Evolutionary conservation across 1,140 invertebrate genomes (phyloP).

Genomic region (Calephelis nemesis): DNA sequence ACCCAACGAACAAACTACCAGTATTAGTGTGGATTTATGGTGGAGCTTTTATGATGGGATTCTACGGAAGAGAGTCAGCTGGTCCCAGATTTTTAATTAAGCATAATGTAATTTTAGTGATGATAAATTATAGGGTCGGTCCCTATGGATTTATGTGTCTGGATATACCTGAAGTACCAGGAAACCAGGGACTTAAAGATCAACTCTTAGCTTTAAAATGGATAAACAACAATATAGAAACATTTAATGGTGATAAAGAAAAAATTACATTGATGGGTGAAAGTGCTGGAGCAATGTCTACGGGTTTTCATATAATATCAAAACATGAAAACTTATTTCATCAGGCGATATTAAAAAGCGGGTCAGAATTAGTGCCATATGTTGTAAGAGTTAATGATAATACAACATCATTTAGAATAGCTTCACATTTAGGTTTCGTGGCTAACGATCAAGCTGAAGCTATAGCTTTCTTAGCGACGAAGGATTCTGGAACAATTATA

Average conservation of each 20-base stretch:
- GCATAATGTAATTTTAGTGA: constrained; percentile 80
- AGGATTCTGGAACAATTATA: constrained; percentile 30
- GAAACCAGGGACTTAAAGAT: constrained; percentile 82
- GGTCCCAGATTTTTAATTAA: constrained; percentile 78
- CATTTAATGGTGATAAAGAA: constrained; percentile 84
- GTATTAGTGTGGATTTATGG: constrained; percentile 88
- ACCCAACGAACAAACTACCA: constrained; percentile 51
- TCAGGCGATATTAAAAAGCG: constrained; percentile 46
- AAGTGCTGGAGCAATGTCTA: constrained; percentile 80
- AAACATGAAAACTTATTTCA: constrained; percentile 42
- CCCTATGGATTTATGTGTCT: constrained; percentile 84
- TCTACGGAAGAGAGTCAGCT: constrained; percentile 43
- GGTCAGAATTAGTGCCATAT: constrained; percentile 7
- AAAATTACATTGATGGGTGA: constrained; percentile 84
- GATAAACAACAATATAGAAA: constrained; percentile 82
- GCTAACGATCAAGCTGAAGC: constrained; percentile 33
- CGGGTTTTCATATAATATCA: constrained; percentile 43
- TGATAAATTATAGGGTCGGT: constrained; percentile 82
- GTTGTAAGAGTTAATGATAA: constrained; percentile 4
- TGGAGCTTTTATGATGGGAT: constrained; percentile 82
- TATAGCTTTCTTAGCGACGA: constrained; percentile 28
- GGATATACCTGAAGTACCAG: constrained; percentile 81
- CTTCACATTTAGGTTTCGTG: constrained; percentile 33
- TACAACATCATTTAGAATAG: constrained; percentile 29
- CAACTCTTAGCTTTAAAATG: constrained; percentile 83